Evolutionary conservation across 2,888 invertebrate genomes (phyloP), one percentile per base, ranked within the genome.

Genomic region (Drosophila koepferae): DNA sequence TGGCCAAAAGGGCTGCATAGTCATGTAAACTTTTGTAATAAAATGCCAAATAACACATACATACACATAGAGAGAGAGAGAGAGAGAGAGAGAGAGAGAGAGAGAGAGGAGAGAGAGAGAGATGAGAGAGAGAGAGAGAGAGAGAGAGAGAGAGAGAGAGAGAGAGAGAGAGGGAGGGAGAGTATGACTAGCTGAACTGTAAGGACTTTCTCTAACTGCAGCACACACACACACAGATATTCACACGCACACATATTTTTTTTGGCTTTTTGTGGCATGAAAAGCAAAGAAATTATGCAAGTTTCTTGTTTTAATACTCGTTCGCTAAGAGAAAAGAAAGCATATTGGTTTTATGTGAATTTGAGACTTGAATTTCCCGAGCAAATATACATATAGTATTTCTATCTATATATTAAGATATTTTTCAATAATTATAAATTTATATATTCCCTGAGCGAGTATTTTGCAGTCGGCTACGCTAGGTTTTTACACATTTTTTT

Each of bases 11-110:
- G 66, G 67, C 66, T 70, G 80, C 74, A 77, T 60, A 81, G 88
- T 75, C 86, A 79, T 87, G 85, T 80, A 87, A 85, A 85, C 83
- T 85, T 85, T 85, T 77, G 88, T 87, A 87, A 85, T 87, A 85
- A 85, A 85, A 85, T 87, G 77, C 80, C 83, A 82, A 72, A 70
- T 67, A 67, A 60, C 70, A 59, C 51, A 66, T 20, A 67, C 62
- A 55, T 43, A 53, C 41, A 58, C 34, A 51, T 23, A 70, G 18
- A 56, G 12, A 56, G 16, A 62, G 6, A 60, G 20, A 56, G 12
- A 56, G 16, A 62, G 6, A 60, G 20, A 63, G 20, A 56, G n/a
- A n/a, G n/a, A n/a, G n/a, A n/a, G n/a, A n/a, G n/a, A n/a, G n/a
- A n/a, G n/a, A n/a, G n/a, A n/a, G n/a, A n/a, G n/a, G n/a, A n/a